These are phyloP conservation scores for Aphodius granarius DNA, from an alignment of 2,888 invertebrate species.

Conservation along the genomic window DNA sequence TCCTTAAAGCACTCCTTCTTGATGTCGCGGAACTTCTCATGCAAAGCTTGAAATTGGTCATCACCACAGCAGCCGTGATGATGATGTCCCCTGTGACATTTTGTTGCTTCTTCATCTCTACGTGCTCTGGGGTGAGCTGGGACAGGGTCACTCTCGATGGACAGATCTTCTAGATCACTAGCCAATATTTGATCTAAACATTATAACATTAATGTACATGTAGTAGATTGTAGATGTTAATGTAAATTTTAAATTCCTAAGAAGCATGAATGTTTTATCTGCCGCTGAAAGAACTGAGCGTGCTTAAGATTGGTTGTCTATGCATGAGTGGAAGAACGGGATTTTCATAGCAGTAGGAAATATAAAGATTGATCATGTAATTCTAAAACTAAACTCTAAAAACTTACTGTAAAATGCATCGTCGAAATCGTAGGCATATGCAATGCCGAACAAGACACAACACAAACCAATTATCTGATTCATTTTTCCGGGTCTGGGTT, in stretches of 20 bases:
- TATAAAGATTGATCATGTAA: neutral
- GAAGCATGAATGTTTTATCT: no score
- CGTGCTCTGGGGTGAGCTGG: conserved; percentile 34
- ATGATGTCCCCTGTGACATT: conserved; percentile 40
- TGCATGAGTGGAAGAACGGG: no score
- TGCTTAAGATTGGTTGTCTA: no score
- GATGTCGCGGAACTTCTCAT: conserved; percentile 42
- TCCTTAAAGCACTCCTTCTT: conserved; percentile 46
- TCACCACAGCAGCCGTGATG: conserved; percentile 47
- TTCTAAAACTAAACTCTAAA: neutral
- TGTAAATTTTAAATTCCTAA: no score
- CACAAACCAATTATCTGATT: conserved; percentile 28
- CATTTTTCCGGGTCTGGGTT: conserved; percentile 16
- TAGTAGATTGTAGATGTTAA: neutral
- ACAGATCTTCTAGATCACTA: conserved; percentile 42
- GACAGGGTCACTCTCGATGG: conserved; percentile 26
- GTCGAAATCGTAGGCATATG: conserved; percentile 44
- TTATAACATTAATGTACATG: no score
- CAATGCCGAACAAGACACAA: conserved; percentile 26
- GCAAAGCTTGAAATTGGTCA: conserved; percentile 39
- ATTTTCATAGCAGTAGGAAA: neutral
- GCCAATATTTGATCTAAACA: conserved; percentile 46
- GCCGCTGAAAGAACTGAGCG: no score
- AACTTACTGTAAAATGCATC: conserved; percentile 49
- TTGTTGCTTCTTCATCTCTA: conserved; percentile 43